A percentile compares a stretch with the other conserved stretches of the same genome.
Conservation (phyloP, 2,113 vertebrate species). For the Atherinomorus stipes region DNA sequence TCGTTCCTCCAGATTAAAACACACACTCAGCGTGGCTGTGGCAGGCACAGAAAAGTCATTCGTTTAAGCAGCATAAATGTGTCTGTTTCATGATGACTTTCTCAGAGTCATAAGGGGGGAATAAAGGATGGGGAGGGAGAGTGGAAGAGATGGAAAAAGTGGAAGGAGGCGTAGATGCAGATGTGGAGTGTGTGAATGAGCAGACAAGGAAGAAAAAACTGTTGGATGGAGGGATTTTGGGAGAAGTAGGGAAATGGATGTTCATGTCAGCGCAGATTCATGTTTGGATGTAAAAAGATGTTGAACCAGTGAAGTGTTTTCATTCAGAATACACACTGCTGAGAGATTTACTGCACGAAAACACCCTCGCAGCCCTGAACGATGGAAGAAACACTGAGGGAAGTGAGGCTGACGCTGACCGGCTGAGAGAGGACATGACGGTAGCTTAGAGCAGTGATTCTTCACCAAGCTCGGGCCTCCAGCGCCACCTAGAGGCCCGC, state of each 20-base stretch:
- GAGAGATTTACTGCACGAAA: slow-evolving; percentile 46
- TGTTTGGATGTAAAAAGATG: not conserved
- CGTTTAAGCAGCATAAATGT: slow-evolving; percentile 59
- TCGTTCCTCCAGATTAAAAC: slow-evolving; percentile 43
- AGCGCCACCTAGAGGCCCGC: too few relatives aligned
- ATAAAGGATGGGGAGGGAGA: slow-evolving; percentile 29
- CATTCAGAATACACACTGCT: too few relatives aligned
- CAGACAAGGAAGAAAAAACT: not conserved
- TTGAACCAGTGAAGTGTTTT: not conserved
- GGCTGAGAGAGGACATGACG: slow-evolving; percentile 38
- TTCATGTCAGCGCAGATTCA: slow-evolving; percentile 29
- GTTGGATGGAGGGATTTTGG: slow-evolving; percentile 43
- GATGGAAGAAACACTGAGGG: too few relatives aligned
- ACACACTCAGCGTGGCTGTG: not conserved
- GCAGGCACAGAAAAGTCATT: slow-evolving; percentile 50
- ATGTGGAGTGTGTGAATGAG: slow-evolving; percentile 23
- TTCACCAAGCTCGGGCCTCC: too few relatives aligned
- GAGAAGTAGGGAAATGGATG: slow-evolving; percentile 41
- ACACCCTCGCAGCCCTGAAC: too few relatives aligned
- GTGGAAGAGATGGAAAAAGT: slow-evolving; percentile 2
- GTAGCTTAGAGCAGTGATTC: too few relatives aligned
- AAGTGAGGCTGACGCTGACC: slow-evolving; percentile 25
- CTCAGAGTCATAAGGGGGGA: slow-evolving; percentile 52
- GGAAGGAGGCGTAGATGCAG: slow-evolving; percentile 43
- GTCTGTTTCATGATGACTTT: slow-evolving; percentile 69